These are phyloP conservation scores for Probaryconus sp. DNA, from an alignment of 1,140 invertebrate genomes.

Conservation along the genomic window DNA sequence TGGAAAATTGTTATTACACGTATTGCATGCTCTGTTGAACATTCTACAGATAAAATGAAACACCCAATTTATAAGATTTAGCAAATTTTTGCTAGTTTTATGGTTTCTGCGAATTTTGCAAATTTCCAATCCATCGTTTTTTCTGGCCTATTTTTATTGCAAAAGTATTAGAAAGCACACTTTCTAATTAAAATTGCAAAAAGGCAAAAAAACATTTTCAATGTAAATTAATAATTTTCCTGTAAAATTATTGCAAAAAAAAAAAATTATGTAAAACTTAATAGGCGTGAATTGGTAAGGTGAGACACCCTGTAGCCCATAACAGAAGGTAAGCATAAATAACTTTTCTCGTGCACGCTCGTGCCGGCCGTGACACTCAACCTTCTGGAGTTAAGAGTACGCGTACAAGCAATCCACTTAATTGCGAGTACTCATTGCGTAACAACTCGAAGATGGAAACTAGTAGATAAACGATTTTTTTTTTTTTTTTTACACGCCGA, in stretches of 20 bases:
- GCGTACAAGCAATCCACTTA: slow-evolving; percentile 35
- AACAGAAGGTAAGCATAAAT: slow-evolving; percentile 59
- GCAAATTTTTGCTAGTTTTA: no score
- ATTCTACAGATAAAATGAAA: no score
- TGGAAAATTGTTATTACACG: no score
- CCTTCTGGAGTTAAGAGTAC: slow-evolving; percentile 54
- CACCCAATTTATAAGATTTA: no score
- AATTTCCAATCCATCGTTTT: no score
- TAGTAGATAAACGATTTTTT: slow-evolving; percentile 46
- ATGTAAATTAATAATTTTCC: neutral
- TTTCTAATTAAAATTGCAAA: no score
- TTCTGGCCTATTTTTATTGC: no score
- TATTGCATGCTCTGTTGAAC: no score
- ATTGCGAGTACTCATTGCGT: slow-evolving; percentile 33
- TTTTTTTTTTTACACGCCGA: slow-evolving; percentile 26
- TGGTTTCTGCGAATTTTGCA: no score
- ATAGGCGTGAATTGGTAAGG: slow-evolving; percentile 1
- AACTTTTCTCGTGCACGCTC: slow-evolving; percentile 32
- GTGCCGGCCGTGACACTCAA: slow-evolving; percentile 69
- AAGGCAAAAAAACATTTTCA: no score
- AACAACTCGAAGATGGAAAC: slow-evolving; percentile 49
- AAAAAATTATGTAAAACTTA: no score
- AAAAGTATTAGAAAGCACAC: no score
- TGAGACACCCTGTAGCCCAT: slow-evolving; percentile 10
- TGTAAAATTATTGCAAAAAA: neutral